Evolutionary conservation across 1,140 invertebrate species (phyloP), one percentile per base, ranked within the genome.

Genomic region (Heliothis virescens): DNA sequence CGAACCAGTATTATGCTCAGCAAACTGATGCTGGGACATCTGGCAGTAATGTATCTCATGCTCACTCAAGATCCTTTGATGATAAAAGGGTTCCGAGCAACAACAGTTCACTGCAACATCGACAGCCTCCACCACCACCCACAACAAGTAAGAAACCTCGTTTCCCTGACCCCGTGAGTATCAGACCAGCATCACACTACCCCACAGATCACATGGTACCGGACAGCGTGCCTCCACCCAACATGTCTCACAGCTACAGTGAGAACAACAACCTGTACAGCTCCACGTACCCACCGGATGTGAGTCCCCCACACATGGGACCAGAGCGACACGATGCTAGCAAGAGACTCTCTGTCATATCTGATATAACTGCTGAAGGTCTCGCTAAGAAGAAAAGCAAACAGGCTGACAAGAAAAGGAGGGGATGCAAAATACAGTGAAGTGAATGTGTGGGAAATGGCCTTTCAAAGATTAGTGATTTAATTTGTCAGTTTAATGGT

Each of bases 141-240:
- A 83, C 89, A 2, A 83, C 89, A 18, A 86, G 88, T 5, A 94
- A 94, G 57, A 94, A 94, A 57, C 93, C 93, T 18, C 84, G 93
- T n/a, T 94, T 94, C 76, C 93, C 93, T 7, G 93, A 94, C 59
- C 93, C 93, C 2, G 81, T 94, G 4, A 93, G 92, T 73, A 94
- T 94, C 26, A 86, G 93, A 63, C 93, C 93, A 9, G 93, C 93
- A 15, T 94, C 93, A 34, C 92, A 94, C 74, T 94, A 94, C 73
- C 89, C 92, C 4, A 90, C 89, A 63, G 93, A 94, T 10, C 89
- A 92, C 72, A 73, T 86, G 15, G 21, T 69, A 12, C 62, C 75
- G n/a, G 75, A 78, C 10, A 78, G 34, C 16, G 18, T 62, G n/a
- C 63, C 75, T 1, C 63, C 52, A 5, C n/a, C 29, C 1, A 67